Conservation (phyloP, 2,797 vertebrate genomes). For the Mastacembelus armatus region DNA sequence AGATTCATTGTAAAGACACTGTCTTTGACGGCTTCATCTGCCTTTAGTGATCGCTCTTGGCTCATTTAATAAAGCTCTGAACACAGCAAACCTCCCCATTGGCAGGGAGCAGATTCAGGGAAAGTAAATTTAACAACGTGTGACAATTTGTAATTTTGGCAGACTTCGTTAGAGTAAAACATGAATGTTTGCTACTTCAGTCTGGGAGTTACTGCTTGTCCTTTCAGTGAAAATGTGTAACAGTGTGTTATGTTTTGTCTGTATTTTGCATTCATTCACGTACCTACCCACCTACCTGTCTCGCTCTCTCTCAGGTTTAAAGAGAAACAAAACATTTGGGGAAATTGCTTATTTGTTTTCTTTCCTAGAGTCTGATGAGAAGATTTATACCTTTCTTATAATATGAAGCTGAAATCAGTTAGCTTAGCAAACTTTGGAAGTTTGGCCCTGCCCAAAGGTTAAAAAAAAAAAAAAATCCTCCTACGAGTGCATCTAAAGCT, state of each 20-base stretch:
- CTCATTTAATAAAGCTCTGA: slow-evolving; percentile 11
- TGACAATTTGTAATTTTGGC: background rate
- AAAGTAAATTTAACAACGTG: background rate
- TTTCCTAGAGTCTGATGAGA: no score
- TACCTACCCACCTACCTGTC: no score
- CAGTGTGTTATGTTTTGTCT: background rate
- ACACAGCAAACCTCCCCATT: background rate
- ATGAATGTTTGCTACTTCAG: background rate
- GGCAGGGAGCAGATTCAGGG: background rate
- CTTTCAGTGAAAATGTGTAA: background rate
- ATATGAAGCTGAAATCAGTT: no score
- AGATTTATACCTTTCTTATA: no score
- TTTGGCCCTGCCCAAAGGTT: no score
- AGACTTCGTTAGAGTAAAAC: background rate
- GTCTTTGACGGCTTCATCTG: slow-evolving; percentile 24
- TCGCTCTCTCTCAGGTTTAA: no score
- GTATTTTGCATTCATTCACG: no score
- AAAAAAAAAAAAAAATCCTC: no score
- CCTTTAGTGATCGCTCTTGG: slow-evolving; percentile 9
- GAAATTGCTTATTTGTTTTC: no score
- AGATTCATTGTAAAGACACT: background rate
- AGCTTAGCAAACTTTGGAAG: no score
- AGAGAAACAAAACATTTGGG: no score
- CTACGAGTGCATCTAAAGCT: background rate
- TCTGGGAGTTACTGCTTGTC: background rate